Base-by-base conservation (phyloP, 2,113 vertebrate species). In the Synodontis membranacea region DNA sequence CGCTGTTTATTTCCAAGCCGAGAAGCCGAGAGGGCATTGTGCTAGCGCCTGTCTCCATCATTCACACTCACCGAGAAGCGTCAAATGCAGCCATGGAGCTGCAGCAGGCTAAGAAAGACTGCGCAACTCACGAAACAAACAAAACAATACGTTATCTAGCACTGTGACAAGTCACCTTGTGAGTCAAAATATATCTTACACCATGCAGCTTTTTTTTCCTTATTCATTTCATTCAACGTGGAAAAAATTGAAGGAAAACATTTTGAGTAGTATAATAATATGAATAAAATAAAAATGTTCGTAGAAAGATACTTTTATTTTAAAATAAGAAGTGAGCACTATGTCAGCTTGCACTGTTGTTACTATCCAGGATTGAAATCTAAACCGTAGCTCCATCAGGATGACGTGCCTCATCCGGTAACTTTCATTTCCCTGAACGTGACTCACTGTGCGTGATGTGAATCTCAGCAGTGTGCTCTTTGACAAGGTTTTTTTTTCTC, bases 41-140 rank as follows among this genome's bases (percentile, higher is more conserved):
- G 31, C 78, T 50, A 62, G 76, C n/a, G 84, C 91, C 91, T 54
- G 70, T 83, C 76, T 90, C 88, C 84, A 88, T 93, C 88, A 84
- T 88, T 89, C 48, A 62, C 78, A 66, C 60, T 78, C 39, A 9
- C 50, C 11, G 17, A 74, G 19, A 31, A 52, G 85, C 60, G 25
- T 81, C 60, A 46, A 28, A 48, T 6, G 25, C 34, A 42, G 64
- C 50, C 62, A n/a, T 52, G 54, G 23, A 46, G 15, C 56, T 50
- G 6, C 2, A 21, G 44, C 37, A 70, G 48, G 19, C 21, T 10
- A 50, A 54, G 11, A 34, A 75, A 15, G 25, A 14, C 72, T 15
- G 44, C 28, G 31, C 14, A 50, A 11, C 31, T 34, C 11, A 50
- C 15, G 34, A 76, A 76, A 52, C 1, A 23, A 75, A 44, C n/a